Conservation (phyloP, 2,113 vertebrate genomes). For the Morone saxatilis region DNA sequence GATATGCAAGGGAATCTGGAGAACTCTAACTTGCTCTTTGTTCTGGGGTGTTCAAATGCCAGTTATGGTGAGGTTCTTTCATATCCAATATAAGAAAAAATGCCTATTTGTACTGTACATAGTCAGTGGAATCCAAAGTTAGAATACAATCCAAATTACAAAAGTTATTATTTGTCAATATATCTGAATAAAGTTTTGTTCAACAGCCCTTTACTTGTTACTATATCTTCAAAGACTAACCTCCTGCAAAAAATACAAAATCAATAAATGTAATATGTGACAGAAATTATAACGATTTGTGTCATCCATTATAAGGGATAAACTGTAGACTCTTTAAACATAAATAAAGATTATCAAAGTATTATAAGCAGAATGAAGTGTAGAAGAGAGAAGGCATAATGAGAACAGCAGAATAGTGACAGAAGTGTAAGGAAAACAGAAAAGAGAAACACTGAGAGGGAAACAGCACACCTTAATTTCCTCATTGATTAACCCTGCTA, state of each 20-base stretch:
- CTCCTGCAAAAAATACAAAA: neutral
- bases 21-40: neutral
- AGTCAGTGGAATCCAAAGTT: neutral
- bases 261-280: neutral
- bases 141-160: neutral
- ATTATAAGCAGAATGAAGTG: neutral
- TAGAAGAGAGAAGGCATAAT: neutral
- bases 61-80: neutral
- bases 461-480: slow-evolving; percentile 76
- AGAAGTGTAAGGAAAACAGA: slow-evolving; percentile 18
- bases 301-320: neutral
- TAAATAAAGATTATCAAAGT: neutral
- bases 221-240: neutral
- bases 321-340: neutral
- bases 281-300: neutral
- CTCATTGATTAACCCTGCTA: slow-evolving; percentile 81
- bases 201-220: neutral
- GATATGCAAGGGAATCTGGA: neutral
- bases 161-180: neutral
- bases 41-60: neutral
- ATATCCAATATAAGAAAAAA: neutral
- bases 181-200: neutral
- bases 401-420: neutral
- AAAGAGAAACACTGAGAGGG: slow-evolving; percentile 56
- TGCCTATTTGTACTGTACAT: neutral